Percentiles rank a stretch among this genome's conserved stretches.
phyloP scores from a whole-genome alignment of 1,140 invertebrate genomes.

The Melanaphis sacchari region DNA sequence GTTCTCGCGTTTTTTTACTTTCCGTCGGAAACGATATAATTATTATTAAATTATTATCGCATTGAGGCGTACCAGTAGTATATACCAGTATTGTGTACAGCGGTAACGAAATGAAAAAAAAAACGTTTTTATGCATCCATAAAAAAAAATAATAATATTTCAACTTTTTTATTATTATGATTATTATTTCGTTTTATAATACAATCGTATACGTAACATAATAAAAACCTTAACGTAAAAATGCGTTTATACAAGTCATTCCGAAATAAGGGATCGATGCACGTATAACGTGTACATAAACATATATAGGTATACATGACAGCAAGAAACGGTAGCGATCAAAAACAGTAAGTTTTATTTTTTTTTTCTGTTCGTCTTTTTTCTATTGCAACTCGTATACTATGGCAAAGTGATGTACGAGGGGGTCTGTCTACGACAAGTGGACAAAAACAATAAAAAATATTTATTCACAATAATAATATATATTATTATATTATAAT shows the following conservation, averaged over 20 bases:
- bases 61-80: not conserved
- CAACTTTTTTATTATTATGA: slow-evolving; percentile 35
- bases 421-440: not conserved
- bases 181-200: slow-evolving; percentile 44
- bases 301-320: not conserved
- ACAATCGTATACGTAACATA: slow-evolving; percentile 47
- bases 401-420: no score
- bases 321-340: not conserved
- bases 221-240: slow-evolving; percentile 30
- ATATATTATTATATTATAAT: not conserved
- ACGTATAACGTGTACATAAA: not conserved
- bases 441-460: not conserved
- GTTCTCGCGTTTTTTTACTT: not conserved
- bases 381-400: not conserved
- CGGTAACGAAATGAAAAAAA: not conserved
- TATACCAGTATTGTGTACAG: not conserved
- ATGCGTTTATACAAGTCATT: not conserved
- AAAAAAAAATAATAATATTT: slow-evolving; percentile 28
- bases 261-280: not conserved
- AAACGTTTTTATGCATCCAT: not conserved
- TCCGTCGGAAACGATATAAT: slow-evolving; percentile 48
- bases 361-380: not conserved
- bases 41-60: slow-evolving; percentile 55
- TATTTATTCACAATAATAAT: not conserved
- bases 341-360: not conserved